These are phyloP conservation scores for Hypselothyrea guttata DNA, from an alignment of 2,888 invertebrate species.

Conservation along the genomic window DNA sequence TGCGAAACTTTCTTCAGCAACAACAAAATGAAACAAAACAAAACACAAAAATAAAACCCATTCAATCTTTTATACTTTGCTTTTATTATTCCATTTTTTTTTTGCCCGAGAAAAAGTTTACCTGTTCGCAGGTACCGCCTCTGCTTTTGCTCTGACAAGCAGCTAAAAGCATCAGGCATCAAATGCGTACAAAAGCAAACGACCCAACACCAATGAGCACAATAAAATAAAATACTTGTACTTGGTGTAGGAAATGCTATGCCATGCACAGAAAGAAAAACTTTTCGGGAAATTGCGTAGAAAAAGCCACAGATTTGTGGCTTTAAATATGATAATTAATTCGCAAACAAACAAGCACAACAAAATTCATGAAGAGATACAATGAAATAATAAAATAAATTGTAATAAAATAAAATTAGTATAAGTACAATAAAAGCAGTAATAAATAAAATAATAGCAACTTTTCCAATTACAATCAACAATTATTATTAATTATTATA, in stretches of 20 bases:
- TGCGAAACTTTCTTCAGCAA: slow-evolving; percentile 32
- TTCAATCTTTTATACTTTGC: slow-evolving; percentile 13
- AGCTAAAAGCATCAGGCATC: slow-evolving; percentile 61
- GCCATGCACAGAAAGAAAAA: not conserved
- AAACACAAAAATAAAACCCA: slow-evolving; percentile 12
- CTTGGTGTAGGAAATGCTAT: not conserved
- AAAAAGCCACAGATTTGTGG: too few relatives aligned
- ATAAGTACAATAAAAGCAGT: too few relatives aligned
- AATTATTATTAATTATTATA: too few relatives aligned
- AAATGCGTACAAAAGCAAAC: slow-evolving; percentile 40
- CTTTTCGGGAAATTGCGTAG: too few relatives aligned
- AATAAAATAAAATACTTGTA: slow-evolving; percentile 1
- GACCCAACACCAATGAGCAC: slow-evolving; percentile 10
- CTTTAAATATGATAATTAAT: too few relatives aligned
- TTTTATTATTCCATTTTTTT: not conserved
- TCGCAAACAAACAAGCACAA: too few relatives aligned
- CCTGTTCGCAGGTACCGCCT: slow-evolving; percentile 19
- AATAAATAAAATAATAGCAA: too few relatives aligned
- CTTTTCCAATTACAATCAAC: too few relatives aligned
- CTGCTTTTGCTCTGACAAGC: slow-evolving; percentile 43
- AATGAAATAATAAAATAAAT: too few relatives aligned
- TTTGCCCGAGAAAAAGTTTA: slow-evolving; percentile 16
- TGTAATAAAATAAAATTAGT: too few relatives aligned
- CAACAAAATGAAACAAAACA: slow-evolving; percentile 4
- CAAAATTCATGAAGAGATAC: too few relatives aligned